phyloP scores from a whole-genome alignment of 2,113 vertebrate genomes.

The Bubo blakistoni region DNA sequence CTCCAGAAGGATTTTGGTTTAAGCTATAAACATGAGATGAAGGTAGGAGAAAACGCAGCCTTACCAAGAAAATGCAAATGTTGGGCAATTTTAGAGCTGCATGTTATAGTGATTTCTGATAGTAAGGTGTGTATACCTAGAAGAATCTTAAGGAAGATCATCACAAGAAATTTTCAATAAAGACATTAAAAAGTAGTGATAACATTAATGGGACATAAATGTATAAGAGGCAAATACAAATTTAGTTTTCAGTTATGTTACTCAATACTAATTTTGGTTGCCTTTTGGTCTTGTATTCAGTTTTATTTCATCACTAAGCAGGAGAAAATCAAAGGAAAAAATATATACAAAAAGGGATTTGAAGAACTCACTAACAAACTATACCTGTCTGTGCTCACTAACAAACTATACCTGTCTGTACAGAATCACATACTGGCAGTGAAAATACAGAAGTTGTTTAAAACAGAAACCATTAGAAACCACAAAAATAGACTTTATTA shows the following conservation, averaged over 20 bases:
- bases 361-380: not conserved
- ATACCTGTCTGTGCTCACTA: not conserved
- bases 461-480: not conserved
- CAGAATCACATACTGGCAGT: not conserved
- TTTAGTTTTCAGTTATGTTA: not conserved
- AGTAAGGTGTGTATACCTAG: not conserved
- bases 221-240: not conserved
- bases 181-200: not conserved
- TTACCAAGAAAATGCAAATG: not conserved
- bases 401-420: not conserved
- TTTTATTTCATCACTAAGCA: not conserved
- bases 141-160: not conserved
- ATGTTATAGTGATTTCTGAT: not conserved
- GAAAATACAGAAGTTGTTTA: not conserved
- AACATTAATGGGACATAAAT: not conserved
- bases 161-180: fast-evolving
- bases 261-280: not conserved
- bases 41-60: not conserved
- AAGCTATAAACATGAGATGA: not conserved
- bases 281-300: not conserved
- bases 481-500: not conserved
- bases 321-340: not conserved
- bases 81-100: not conserved
- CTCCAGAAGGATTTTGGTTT: not conserved
- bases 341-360: not conserved